Percentiles rank a stretch among this genome's conserved stretches.
These are phyloP conservation scores for Crotalus helleri DNA, from an alignment of 2,113 vertebrate genomes.

Conservation along the genomic window DNA sequence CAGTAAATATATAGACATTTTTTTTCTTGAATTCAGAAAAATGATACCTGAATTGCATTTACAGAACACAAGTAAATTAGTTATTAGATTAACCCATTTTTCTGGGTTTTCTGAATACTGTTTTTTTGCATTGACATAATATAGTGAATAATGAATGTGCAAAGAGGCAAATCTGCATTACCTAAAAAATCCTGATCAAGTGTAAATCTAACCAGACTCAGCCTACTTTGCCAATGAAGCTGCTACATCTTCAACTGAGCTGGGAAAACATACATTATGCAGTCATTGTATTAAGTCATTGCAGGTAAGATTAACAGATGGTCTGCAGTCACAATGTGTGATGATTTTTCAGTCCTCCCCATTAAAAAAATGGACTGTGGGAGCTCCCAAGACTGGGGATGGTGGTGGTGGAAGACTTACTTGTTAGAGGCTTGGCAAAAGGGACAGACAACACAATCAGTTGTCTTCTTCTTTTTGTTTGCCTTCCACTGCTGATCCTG, in stretches of 20 bases:
- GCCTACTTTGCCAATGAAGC: background rate
- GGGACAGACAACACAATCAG: background rate
- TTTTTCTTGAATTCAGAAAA: background rate
- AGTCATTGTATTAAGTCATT: background rate
- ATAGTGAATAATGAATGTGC: background rate
- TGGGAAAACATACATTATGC: background rate
- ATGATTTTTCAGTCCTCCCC: background rate
- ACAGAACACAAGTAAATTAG: background rate
- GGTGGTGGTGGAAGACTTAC: background rate
- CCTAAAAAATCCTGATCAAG: background rate
- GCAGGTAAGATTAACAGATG: background rate
- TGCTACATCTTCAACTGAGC: background rate
- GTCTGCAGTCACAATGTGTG: background rate
- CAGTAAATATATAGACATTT: background rate
- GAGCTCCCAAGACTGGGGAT: background rate
- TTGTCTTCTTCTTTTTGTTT: background rate
- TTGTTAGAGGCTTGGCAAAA: background rate
- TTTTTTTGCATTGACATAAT: background rate
- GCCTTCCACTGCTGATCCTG: background rate
- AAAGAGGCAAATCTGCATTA: background rate
- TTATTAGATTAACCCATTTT: background rate
- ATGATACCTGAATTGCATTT: background rate
- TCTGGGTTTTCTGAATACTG: background rate
- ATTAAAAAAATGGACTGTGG: background rate
- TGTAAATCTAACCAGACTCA: background rate